Conservation (phyloP, 2,797 vertebrate species). For the Sitta carolinensis region DNA sequence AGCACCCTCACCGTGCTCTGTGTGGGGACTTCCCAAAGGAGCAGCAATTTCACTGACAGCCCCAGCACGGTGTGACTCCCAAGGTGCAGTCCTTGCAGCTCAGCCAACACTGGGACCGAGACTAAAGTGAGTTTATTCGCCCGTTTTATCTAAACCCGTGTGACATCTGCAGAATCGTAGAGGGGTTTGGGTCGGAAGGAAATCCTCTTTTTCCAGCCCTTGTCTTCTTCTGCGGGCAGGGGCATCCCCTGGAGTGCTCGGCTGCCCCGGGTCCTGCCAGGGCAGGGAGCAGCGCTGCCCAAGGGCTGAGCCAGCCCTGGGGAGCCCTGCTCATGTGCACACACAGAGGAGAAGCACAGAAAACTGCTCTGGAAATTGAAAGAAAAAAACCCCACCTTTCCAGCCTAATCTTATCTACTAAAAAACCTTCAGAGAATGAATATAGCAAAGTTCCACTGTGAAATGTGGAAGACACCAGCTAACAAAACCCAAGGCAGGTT, state of each 20-base stretch:
- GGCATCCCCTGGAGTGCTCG: background rate
- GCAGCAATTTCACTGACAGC: background rate
- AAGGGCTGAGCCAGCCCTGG: too few relatives aligned
- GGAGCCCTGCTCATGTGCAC: too few relatives aligned
- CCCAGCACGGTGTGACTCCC: background rate
- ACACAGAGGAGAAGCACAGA: background rate
- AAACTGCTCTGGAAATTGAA: background rate
- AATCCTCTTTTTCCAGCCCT: rapidly evolving
- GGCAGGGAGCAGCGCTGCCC: too few relatives aligned
- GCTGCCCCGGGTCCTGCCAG: too few relatives aligned
- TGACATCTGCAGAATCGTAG: rapidly evolving
- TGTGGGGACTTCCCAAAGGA: background rate
- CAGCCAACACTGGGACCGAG: background rate
- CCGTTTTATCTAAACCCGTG: background rate
- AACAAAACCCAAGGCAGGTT: background rate
- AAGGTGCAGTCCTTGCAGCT: background rate
- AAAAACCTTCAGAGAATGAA: background rate
- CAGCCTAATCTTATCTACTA: background rate
- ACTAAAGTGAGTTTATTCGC: background rate
- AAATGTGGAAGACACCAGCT: background rate
- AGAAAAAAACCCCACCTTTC: rapidly evolving
- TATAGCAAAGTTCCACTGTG: background rate
- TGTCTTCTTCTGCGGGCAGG: background rate
- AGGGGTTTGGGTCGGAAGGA: background rate
- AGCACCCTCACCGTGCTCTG: background rate